Conservation (phyloP, 2,888 invertebrate species). For the Branchipolynoe longqiensis region DNA sequence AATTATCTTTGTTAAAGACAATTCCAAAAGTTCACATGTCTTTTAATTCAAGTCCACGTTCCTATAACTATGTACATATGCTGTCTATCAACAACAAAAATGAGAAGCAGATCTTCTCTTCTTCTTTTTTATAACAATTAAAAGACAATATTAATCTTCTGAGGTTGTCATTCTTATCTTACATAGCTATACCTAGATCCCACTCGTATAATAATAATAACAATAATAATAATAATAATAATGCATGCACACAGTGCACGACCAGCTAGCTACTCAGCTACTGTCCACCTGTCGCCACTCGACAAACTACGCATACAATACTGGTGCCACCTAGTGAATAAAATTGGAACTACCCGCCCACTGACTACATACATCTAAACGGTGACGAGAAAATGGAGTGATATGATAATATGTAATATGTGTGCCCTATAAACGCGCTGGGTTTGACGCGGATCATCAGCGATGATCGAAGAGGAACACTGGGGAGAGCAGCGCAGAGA, state of each 20-base stretch:
- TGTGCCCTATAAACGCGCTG: constrained; percentile 14
- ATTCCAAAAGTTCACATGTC: too few relatives aligned
- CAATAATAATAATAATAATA: not conserved
- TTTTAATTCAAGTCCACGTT: too few relatives aligned
- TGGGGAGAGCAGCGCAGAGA: not conserved
- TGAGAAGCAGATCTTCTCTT: not conserved
- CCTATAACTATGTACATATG: too few relatives aligned
- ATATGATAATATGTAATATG: not conserved
- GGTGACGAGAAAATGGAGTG: not conserved
- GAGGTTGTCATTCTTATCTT: not conserved
- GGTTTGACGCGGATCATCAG: not conserved
- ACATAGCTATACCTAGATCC: too few relatives aligned
- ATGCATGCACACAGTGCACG: not conserved
- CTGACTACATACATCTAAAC: not conserved
- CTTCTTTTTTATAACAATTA: not conserved
- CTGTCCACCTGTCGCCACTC: constrained; percentile 21
- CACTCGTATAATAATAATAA: too few relatives aligned
- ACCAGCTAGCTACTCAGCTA: not conserved
- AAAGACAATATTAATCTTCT: not conserved
- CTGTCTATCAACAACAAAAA: too few relatives aligned
- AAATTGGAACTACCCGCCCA: not conserved
- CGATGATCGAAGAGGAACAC: not conserved
- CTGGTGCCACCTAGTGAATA: constrained; percentile 40
- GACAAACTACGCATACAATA: constrained; percentile 45
- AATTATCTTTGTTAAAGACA: too few relatives aligned